Evolutionary conservation across 2,797 vertebrate species (phyloP), one percentile per base, ranked within the genome.

Genomic region (Sebastes matsubarae): DNA sequence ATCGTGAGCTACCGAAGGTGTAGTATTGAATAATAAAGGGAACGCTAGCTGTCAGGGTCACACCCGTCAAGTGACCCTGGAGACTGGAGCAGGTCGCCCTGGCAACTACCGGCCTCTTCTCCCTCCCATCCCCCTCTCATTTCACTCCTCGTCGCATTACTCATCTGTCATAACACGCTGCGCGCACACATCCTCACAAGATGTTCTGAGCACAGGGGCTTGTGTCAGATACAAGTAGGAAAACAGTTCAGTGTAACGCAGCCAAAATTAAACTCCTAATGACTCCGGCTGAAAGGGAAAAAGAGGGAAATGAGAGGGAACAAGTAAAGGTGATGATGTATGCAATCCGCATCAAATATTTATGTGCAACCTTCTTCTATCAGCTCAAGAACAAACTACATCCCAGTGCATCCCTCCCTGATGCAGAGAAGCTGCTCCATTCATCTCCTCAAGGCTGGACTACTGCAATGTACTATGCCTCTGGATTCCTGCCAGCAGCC

Each of bases 251-350:
- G 68, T 60, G 68, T 34, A 65, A 79, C 25, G 67, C 83, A 36
- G 61, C 81, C 88, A 83, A 79, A 92, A 86, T 86, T 88, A 91
- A 78, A 73, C 14, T 34, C 61, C 60, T 52, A n/a, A 52, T 72
- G 55, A 68, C n/a, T 72, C 27, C 24, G 18, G 65, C 30, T 69
- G 58, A 20, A 36, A 20, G n/a, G 13, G 50, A 22, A 52, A 59
- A 58, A 38, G 7, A 59, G 52, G 22, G 50, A 69, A 61, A 36
- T 16, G 4, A 66, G 24, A 68, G 52, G 5, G 2, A 42, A 34
- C 3, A 5, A 46, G 25, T 42, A 20, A 76, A 54, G 25, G 27
- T 5, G 20, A 68, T 46, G 18, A 65, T 71, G 29, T 52, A 68
- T 52, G 54, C 24, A 69, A 64, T 36, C 12, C 4, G 10, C 22